Percentiles rank a stretch among this genome's conserved stretches.
Conservation (phyloP, 2,888 invertebrate species). For the Tipula helvola region DNA sequence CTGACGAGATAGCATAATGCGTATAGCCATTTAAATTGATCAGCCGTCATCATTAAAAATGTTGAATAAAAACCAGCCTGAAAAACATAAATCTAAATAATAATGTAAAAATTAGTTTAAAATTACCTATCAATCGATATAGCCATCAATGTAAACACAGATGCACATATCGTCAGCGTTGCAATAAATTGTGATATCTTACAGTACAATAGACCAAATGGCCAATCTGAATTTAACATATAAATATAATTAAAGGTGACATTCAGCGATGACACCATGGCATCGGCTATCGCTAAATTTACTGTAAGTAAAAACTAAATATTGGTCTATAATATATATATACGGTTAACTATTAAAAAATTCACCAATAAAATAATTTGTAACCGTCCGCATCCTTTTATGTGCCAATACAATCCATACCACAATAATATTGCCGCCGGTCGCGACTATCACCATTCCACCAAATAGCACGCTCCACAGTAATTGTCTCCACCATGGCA, state of each 20-base stretch:
- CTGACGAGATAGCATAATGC: no score
- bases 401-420: constrained; percentile 96
- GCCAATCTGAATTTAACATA: constrained; percentile 93
- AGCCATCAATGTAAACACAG: constrained; percentile 93
- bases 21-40: no score
- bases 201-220: constrained; percentile 88
- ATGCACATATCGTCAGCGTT: constrained; percentile 82
- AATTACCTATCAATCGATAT: constrained; percentile 94
- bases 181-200: constrained; percentile 92
- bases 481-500: constrained; percentile 81
- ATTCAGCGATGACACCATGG: constrained; percentile 89
- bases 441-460: constrained; percentile 83
- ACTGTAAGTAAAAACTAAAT: constrained; percentile 39
- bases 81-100: no score
- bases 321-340: not conserved
- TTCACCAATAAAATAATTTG: constrained; percentile 85
- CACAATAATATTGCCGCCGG: constrained; percentile 91
- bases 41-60: no score
- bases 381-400: constrained; percentile 93
- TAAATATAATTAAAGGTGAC: constrained; percentile 93
- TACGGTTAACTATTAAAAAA: not conserved
- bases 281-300: constrained; percentile 90
- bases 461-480: constrained; percentile 79
- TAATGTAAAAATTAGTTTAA: no score
- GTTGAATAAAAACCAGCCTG: not conserved